Evolutionary conservation across 2,888 invertebrate species (phyloP), one percentile per base, ranked within the genome.

Genomic region (Sarcophaga carnaria): DNA sequence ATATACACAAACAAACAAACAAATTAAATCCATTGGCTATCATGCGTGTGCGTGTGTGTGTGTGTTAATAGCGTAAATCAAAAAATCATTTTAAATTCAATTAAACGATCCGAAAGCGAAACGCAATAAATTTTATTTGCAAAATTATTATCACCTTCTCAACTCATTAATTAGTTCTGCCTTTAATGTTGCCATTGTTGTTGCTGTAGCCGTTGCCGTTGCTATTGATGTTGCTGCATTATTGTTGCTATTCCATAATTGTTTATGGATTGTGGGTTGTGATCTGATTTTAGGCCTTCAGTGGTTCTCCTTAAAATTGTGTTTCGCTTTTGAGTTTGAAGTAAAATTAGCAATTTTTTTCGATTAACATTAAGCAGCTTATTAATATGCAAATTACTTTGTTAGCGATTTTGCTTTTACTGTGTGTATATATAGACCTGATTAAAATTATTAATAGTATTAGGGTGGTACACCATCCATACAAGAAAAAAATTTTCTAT

Each of bases 21-120:
- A 14, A 17, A 54, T 17, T 14, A 5, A 14, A 54, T 54, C 54
- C 4, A 54, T 54, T 12, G 54, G 54, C 17, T 54, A 54, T 54
- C 14, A n/a, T n/a, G 49, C 3, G 37, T 37, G 37, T 2, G 37
- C 10, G 37, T 37, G 37, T 10, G 37, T 45, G n/a, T 70, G 59
- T 63, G 74, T 75, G 80, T 75, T 75, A 62, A 62, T 17, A n/a
- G 27, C 11, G 62, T 81, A 81, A 81, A 81, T 81, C 69, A 75
- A 63, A 75, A 49, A 63, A 22, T 75, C 60, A 49, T 62, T 75
- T 74, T 54, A 54, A 81, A 80, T 67, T 75, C 67, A 69, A 47
- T 69, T 81, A 62, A 17, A 47, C 49, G 62, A 49, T 75, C 8
- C 37, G 37, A 37, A 37, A 37, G 37, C 8, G 17, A 75, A 69